phyloP scores from a whole-genome alignment of 2,797 vertebrate species.

The Limosa lapponica region DNA sequence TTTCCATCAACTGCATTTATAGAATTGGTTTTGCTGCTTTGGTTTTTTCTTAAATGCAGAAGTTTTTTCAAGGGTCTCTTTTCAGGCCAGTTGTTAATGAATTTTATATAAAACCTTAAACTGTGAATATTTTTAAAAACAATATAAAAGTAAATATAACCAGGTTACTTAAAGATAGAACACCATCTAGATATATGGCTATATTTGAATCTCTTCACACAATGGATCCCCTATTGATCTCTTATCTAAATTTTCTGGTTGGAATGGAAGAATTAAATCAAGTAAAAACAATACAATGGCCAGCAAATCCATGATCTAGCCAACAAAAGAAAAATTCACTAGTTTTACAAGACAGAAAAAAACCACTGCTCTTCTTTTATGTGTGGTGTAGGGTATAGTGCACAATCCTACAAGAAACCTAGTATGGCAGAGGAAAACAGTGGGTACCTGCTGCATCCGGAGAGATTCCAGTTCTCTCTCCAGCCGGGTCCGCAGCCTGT shows the following conservation, averaged over 20 bases:
- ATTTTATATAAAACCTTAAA: not conserved
- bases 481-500: slow-evolving; percentile 90
- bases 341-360: not conserved
- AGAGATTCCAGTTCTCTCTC: slow-evolving; percentile 95
- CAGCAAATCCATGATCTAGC: not conserved
- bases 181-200: not conserved
- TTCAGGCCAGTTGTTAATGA: not conserved
- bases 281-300: not conserved
- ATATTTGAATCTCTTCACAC: not conserved
- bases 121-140: not conserved
- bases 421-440: not conserved
- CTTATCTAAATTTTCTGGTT: not conserved
- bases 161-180: not conserved
- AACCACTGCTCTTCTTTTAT: accelerated
- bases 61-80: not conserved
- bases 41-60: not conserved
- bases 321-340: not conserved
- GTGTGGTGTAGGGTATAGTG: too few species aligned
- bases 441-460: slow-evolving; percentile 92
- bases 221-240: not conserved
- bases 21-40: not conserved
- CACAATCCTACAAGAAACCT: not conserved
- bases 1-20: not conserved
- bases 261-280: not conserved
- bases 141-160: not conserved